Conservation (phyloP, 1,140 invertebrate species). For the Phymorhynchus buccinoides region DNA sequence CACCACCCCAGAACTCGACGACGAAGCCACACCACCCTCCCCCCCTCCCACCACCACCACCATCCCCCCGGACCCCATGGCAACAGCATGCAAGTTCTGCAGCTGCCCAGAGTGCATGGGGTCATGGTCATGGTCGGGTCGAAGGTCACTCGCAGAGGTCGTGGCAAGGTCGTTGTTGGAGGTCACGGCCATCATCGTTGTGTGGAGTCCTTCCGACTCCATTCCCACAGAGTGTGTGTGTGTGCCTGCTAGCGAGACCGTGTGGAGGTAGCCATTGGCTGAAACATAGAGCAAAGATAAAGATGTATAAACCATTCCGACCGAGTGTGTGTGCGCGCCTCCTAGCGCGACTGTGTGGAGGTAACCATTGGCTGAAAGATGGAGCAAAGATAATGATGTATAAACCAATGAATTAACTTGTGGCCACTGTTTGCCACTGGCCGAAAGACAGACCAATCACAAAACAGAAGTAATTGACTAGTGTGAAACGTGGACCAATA, state of each 20-base stretch:
- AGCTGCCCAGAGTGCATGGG: conserved; percentile 41
- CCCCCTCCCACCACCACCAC: too few species aligned
- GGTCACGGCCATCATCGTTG: conserved; percentile 47
- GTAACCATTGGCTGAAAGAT: too few species aligned
- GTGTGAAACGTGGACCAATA: too few species aligned
- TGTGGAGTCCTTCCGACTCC: conserved; percentile 46
- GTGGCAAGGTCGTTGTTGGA: conserved; percentile 27
- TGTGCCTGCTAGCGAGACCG: conserved; percentile 23
- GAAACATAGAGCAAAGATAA: too few species aligned
- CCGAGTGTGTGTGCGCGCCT: too few species aligned
- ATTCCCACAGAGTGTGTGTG: conserved; percentile 33
- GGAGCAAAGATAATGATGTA: too few species aligned
- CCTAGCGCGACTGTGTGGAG: too few species aligned
- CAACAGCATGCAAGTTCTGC: conserved; percentile 25
- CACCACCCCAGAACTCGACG: background rate
- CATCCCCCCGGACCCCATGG: conserved; percentile 35
- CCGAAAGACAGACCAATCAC: too few species aligned
- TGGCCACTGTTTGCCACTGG: too few species aligned
- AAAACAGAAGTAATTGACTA: too few species aligned
- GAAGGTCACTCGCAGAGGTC: conserved; percentile 32
- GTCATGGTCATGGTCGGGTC: conserved; percentile 29
- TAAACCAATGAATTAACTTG: too few species aligned
- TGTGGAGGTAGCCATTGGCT: conserved; percentile 23
- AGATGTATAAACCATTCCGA: too few species aligned
- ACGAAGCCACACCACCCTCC: background rate